These are phyloP conservation scores for Pandemis heparana DNA, from an alignment of 2,888 invertebrate genomes.

Conservation along the genomic window DNA sequence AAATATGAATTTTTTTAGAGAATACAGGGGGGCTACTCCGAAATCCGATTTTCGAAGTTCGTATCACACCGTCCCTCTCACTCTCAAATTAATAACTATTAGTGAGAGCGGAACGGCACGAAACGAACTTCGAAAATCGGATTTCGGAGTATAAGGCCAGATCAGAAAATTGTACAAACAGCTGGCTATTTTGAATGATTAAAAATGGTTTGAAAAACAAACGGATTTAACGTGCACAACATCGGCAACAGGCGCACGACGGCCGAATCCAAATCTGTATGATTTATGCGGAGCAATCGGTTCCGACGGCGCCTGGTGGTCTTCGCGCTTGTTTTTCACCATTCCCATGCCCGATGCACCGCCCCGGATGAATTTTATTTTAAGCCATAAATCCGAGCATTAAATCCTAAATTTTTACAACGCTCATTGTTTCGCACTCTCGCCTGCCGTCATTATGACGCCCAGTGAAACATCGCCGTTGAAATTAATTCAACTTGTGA, in stretches of 20 bases:
- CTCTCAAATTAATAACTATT: no score
- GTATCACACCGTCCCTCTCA: no score
- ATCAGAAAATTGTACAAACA: conserved; percentile 38
- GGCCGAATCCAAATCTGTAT: conserved; percentile 70
- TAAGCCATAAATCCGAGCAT: conserved; percentile 20
- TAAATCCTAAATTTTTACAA: conserved; percentile 31
- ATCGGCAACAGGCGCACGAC: conserved; percentile 61
- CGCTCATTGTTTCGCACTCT: conserved; percentile 13
- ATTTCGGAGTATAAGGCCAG: no score
- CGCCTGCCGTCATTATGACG: conserved; percentile 23
- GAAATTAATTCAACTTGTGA: conserved; percentile 40
- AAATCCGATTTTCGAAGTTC: no score
- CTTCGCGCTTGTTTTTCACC: conserved; percentile 40
- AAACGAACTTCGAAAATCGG: no score
- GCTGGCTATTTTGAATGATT: conserved; percentile 52
- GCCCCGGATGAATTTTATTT: conserved; percentile 14
- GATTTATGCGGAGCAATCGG: conserved; percentile 73
- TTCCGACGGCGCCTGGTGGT: conserved; percentile 46
- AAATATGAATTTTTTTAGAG: conserved; percentile 19
- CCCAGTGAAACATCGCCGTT: conserved; percentile 33
- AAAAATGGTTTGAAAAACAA: conserved; percentile 42
- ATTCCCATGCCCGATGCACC: conserved; percentile 32
- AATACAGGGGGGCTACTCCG: no score
- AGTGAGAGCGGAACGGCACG: no score
- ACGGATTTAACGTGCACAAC: conserved; percentile 59